Evolutionary conservation across 2,113 vertebrate species (phyloP).

Genomic region (human (Homo sapiens)): DNA sequence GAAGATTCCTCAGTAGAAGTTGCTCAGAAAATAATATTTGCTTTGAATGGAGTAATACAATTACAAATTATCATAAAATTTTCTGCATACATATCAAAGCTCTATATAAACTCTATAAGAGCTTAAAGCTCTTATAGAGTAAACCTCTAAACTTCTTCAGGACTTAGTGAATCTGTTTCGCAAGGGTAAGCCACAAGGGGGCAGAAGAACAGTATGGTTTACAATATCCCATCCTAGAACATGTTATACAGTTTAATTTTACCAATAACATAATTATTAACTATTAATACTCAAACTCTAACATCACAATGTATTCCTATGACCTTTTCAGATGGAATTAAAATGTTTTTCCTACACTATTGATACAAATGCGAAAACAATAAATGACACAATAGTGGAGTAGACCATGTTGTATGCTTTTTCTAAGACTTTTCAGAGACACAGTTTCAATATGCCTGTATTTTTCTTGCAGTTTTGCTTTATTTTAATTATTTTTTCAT

Average conservation of each 20-base stretch:
- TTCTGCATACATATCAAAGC: background rate
- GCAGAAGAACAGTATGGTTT: conserved; percentile 63
- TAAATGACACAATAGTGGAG: background rate
- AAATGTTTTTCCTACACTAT: background rate
- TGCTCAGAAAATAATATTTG: background rate
- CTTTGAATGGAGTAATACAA: background rate
- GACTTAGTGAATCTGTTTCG: background rate
- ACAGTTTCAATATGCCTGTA: background rate
- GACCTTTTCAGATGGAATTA: background rate
- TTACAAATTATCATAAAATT: background rate
- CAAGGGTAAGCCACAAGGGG: conserved; percentile 66
- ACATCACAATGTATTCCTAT: background rate
- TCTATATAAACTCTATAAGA: too few species aligned
- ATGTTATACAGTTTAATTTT: background rate
- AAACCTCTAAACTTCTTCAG: background rate
- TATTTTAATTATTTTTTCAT: background rate
- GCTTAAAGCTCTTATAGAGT: background rate
- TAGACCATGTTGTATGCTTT: background rate
- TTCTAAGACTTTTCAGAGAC: background rate
- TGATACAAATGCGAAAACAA: background rate
- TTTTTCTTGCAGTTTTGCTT: background rate
- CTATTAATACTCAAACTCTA: background rate
- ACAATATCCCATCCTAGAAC: background rate
- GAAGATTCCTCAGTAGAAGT: background rate
- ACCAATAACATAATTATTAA: background rate